Evolutionary conservation across 2,888 invertebrate species (phyloP).

Genomic region (Isotomurus palustris): DNA sequence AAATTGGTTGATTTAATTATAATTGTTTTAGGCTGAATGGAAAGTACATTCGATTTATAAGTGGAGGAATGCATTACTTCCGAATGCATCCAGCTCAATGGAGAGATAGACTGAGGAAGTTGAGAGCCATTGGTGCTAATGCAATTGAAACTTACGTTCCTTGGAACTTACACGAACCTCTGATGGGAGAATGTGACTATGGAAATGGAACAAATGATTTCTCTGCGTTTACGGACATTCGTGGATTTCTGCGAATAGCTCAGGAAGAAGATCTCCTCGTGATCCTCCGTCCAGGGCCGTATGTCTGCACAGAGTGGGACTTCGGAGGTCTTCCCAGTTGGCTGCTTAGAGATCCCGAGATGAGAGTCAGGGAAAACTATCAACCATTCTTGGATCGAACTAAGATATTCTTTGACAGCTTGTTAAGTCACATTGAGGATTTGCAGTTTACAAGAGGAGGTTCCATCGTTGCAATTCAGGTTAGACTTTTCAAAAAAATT

Average conservation of each 20-base stretch:
- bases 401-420: constrained; percentile 49
- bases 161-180: constrained; percentile 52
- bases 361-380: constrained; percentile 53
- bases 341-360: constrained; percentile 54
- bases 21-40: constrained; percentile 50
- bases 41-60: constrained; percentile 51
- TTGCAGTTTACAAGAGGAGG: constrained; percentile 53
- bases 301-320: constrained; percentile 54
- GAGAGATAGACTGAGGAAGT: constrained; percentile 54
- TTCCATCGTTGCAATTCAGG: constrained; percentile 54
- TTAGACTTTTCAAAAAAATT: constrained; percentile 17
- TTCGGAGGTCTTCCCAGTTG: constrained; percentile 53
- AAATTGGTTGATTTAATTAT: not conserved
- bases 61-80: constrained; percentile 57
- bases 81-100: constrained; percentile 55
- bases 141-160: constrained; percentile 49
- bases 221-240: constrained; percentile 48
- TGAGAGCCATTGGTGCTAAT: constrained; percentile 55
- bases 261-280: constrained; percentile 54
- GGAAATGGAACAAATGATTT: constrained; percentile 48
- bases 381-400: constrained; percentile 50
- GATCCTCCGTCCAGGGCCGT: constrained; percentile 52
- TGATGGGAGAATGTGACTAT: constrained; percentile 50
- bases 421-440: constrained; percentile 51
- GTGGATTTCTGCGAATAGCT: constrained; percentile 51